These are phyloP conservation scores for Perca schrenkii DNA, from an alignment of 2,113 vertebrate genomes.

Conservation along the genomic window DNA sequence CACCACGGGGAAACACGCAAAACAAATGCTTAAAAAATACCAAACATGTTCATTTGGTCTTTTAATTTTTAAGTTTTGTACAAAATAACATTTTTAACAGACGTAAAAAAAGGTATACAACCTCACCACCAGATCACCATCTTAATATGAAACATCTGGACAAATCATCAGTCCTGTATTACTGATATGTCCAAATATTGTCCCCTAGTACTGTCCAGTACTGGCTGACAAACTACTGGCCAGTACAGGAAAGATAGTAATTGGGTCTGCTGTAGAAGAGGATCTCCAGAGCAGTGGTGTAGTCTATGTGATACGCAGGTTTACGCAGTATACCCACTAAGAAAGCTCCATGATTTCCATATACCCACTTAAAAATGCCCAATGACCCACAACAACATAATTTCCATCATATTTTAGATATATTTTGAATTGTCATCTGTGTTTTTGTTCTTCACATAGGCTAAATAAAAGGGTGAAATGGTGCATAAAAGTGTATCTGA, in stretches of 20 bases:
- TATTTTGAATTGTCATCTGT: no score
- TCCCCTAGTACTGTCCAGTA: background rate
- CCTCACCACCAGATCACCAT: background rate
- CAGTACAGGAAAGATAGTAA: background rate
- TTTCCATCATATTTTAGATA: no score
- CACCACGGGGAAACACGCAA: background rate
- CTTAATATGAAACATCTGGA: background rate
- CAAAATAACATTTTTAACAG: slow-evolving; percentile 35
- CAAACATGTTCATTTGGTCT: background rate
- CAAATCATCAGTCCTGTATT: background rate
- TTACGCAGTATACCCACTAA: no score
- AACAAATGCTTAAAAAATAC: background rate
- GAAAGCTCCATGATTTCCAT: no score
- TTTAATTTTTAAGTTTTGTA: slow-evolving; percentile 10
- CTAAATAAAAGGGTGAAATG: no score
- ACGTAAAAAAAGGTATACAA: background rate
- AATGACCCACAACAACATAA: no score
- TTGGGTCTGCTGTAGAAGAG: background rate
- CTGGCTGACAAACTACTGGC: background rate
- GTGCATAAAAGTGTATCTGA: no score
- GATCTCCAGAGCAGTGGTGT: no score
- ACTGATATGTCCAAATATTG: slow-evolving; percentile 1
- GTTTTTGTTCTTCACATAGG: no score
- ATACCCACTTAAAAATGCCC: no score
- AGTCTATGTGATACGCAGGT: no score